Base-by-base conservation (phyloP, 2,113 vertebrate species). In the Emydocephalus ijimae region DNA sequence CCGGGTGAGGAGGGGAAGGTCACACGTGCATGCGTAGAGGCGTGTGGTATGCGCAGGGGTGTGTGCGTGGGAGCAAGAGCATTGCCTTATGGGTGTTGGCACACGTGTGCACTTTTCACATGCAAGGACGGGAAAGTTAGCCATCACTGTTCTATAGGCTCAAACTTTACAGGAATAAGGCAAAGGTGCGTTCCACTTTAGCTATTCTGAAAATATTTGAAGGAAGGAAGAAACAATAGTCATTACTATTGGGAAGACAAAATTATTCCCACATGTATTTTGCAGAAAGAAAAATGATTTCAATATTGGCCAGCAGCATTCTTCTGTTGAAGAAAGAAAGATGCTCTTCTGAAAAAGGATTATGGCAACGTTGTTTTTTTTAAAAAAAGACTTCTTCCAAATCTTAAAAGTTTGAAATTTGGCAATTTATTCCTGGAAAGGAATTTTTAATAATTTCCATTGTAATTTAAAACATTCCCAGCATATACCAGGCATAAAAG, bases 171-270 rank as follows among this genome's bases (percentile, higher is more conserved):
- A 61, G 26, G 20, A 92, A 50, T 52, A 48, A 92, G 20, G 69
- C 54, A 39, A 39, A 39, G 39, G 39, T 21, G 85, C 85, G 54
- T n/a, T 85, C 54, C 3, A 85, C 29, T 48, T 52, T 43, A 61
- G 69, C 87, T 85, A 90, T 57, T 61, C 55, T 86, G 74, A 45
- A 92, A 90, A 92, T 85, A 92, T 86, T 74, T 90, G 55, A 45
- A 23, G 11, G 43, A 48, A 86, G 14, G 50, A 92, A 39, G 9
- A 88, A 88, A 59, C 1, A 5, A 20, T 61, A 29, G 59, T 45
- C 26, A 74, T 39, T 8, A 52, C 15, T 85, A 92, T 54, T 39
- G 3, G n/a, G 88, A 89, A 18, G 61, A 86, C 55, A 59, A 34
- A 92, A 54, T 48, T 85, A n/a, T 89, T 9, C 34, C 6, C 24